phyloP scores from a whole-genome alignment of 2,113 vertebrate species.

The Ammodytes dubius region DNA sequence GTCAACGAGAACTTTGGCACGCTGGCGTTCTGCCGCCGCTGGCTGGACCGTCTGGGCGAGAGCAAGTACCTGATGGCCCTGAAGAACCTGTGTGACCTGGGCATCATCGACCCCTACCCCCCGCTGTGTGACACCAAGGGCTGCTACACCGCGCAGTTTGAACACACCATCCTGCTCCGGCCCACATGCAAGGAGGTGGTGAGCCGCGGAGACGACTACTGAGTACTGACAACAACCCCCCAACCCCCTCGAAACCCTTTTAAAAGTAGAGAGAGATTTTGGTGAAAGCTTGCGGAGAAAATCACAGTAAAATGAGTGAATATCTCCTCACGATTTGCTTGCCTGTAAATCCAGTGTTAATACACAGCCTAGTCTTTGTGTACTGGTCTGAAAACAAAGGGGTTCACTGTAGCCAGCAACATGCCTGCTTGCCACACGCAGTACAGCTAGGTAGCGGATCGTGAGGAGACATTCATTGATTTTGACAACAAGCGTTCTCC shows the following conservation, averaged over 20 bases:
- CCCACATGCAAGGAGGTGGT: slow-evolving; percentile 99
- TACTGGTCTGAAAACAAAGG: too few relatives aligned
- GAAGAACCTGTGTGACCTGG: slow-evolving; percentile 99
- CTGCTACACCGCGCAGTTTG: slow-evolving; percentile 98
- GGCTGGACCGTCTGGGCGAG: slow-evolving; percentile 98
- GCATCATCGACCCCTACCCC: slow-evolving; percentile 97
- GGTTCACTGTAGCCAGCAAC: too few relatives aligned
- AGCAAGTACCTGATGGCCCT: slow-evolving; percentile 99
- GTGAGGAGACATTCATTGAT: too few relatives aligned
- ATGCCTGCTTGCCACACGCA: too few relatives aligned
- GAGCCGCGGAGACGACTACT: slow-evolving; percentile 99
- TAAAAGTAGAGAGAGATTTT: not conserved
- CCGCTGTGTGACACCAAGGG: slow-evolving; percentile 98
- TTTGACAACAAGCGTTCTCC: too few relatives aligned
- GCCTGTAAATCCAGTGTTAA: too few relatives aligned
- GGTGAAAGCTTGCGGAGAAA: too few relatives aligned
- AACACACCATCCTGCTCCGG: slow-evolving; percentile 97
- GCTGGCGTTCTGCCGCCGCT: slow-evolving; percentile 97
- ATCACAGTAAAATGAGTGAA: too few relatives aligned
- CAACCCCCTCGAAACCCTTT: not conserved
- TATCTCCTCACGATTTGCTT: too few relatives aligned
- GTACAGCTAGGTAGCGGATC: too few relatives aligned
- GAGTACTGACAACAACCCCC: slow-evolving; percentile 32
- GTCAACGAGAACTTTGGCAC: slow-evolving; percentile 99
- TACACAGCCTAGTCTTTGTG: too few relatives aligned